Percentiles rank a stretch among this genome's conserved stretches.
These are phyloP conservation scores for Sapajus apella DNA, from an alignment of 2,113 vertebrate genomes.

Conservation along the genomic window DNA sequence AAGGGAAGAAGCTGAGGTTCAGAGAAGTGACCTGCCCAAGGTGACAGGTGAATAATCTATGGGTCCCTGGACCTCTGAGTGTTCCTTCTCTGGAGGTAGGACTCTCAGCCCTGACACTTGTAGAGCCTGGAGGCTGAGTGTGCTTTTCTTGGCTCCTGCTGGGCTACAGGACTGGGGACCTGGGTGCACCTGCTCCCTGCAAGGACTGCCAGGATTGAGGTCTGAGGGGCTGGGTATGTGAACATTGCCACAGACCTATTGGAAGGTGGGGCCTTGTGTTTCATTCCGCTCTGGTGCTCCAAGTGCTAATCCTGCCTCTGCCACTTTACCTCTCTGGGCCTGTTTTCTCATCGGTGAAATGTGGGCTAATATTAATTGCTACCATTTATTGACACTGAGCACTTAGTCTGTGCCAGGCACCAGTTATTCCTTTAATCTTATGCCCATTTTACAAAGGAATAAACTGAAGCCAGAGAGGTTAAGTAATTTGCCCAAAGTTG, in stretches of 20 bases:
- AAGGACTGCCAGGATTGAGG: background rate
- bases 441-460: background rate
- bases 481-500: background rate
- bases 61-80: background rate
- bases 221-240: background rate
- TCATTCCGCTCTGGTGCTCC: background rate
- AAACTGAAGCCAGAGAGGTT: background rate
- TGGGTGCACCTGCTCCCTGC: background rate
- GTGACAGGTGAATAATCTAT: background rate
- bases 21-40: background rate
- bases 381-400: background rate
- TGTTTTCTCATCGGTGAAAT: background rate
- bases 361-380: background rate
- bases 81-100: background rate
- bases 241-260: background rate
- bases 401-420: background rate
- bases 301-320: conserved; percentile 23
- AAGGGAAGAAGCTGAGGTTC: background rate
- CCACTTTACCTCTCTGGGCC: background rate
- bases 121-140: background rate
- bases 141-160: background rate
- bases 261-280: background rate
- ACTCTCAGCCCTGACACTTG: background rate
- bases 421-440: background rate
- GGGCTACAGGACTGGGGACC: background rate